Base-by-base conservation (phyloP, 2,888 invertebrate species). In the Orgyia antiqua region DNA sequence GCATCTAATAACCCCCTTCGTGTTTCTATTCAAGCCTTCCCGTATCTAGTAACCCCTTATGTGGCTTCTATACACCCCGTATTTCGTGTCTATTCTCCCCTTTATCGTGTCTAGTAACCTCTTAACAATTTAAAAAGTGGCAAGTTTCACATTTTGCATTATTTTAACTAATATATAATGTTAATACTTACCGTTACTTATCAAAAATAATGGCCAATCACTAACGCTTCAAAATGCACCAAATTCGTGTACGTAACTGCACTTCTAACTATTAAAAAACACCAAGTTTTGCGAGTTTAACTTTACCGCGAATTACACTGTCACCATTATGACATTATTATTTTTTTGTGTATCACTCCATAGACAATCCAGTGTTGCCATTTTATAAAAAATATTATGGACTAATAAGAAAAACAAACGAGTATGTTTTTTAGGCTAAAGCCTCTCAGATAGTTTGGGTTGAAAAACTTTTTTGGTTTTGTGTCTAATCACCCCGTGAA, bases 401-500 rank as follows among this genome's bases (percentile, higher is more conserved):
- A 25, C n/a, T 13, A 25, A 11, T 13, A 25, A 25, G 13, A 25
- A n/a, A n/a, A n/a, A n/a, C n/a, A 25, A 25, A 25, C 13, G n/a
- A 2, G n/a, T 25, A 13, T 25, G 25, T 25, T 25, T 25, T 25
- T 8, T n/a, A 13, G n/a, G 25, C 13, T 13, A 25, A 25, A 13
- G 13, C 25, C 8, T 13, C 13, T 13, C 9, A 1, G 25, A 25
- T 13, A 25, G 9, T 25, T n/a, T 13, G 25, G 25, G n/a, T 13
- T 25, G 13, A 12, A 11, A 24, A 24, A 24, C 11, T 11, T 25
- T 13, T 13, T 10, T 13, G 8, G 25, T 25, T 13, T 25, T 1
- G 13, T 25, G n/a, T 25, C 25, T 25, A 25, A 13, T 25, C 27
- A 23, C 26, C 24, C 20, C 26, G 24, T 21, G 44, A 35, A 13